Evolutionary conservation across 2,888 invertebrate species (phyloP), one percentile per base, ranked within the genome.

Genomic region (Stegana nigrithorax): DNA sequence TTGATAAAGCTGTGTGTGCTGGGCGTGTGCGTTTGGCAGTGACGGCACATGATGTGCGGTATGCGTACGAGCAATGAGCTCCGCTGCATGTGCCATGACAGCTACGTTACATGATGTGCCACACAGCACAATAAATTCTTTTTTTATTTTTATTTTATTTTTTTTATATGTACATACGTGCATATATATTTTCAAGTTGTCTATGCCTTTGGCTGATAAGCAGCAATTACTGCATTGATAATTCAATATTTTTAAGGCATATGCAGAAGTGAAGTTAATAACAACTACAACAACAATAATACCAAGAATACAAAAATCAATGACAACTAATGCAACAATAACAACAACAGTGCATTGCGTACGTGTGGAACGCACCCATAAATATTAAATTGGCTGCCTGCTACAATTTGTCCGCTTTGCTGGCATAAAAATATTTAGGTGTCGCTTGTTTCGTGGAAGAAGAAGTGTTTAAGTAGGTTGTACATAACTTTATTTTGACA

Each of bases 221-320:
- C 79, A 73, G 75, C 79, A 77, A 77, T 77, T 79, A 78, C 79
- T 76, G 79, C 75, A 76, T 76, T 76, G 75, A 76, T 76, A 76
- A 76, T 78, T 78, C 67, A 62, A 72, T 67, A 75, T 71, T 78
- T 71, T 66, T 74, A 64, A 65, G 55, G 42, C 23, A 47, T 63
- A n/a, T n/a, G n/a, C n/a, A n/a, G n/a, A n/a, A n/a, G n/a, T n/a
- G n/a, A n/a, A n/a, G n/a, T n/a, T n/a, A n/a, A n/a, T n/a, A n/a
- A n/a, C n/a, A n/a, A n/a, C n/a, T n/a, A 60, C 47, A 32, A 59
- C 14, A 63, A 60, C 36, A 47, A 59, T 39, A 63, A 42, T 57
- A 64, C 8, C 55, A 62, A 29, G 55, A 67, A 44, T 62, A 68
- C n/a, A n/a, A n/a, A 62, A 42, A 32, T 32, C 71, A 17, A 8